Evolutionary conservation across 2,797 vertebrate genomes (phyloP).

Genomic region (Remorina albescens): DNA sequence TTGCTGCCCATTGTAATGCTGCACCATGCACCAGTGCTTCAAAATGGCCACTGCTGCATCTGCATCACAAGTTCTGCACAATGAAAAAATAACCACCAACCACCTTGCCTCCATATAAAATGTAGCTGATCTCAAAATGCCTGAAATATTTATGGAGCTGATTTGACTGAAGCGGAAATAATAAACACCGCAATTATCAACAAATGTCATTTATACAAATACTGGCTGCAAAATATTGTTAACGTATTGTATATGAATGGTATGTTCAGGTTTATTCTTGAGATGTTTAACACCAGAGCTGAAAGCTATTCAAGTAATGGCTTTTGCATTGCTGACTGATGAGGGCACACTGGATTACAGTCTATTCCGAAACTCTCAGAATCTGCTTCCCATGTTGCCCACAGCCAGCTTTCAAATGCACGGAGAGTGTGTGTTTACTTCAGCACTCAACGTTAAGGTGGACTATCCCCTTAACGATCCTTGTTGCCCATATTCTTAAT

Average conservation of each 20-base stretch:
- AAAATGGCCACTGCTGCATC: slow-evolving; percentile 75
- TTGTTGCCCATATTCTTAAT: not conserved
- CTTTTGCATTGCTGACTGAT: not conserved
- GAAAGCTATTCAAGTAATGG: not conserved
- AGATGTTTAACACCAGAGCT: not conserved
- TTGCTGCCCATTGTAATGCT: slow-evolving; percentile 79
- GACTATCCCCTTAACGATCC: not conserved
- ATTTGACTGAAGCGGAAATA: slow-evolving; percentile 1
- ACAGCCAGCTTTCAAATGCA: not conserved
- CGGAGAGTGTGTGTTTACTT: not conserved
- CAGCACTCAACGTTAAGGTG: not conserved
- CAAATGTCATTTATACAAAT: not conserved
- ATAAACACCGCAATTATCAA: slow-evolving; percentile 1
- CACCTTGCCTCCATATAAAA: slow-evolving; percentile 12
- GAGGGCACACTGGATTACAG: not conserved
- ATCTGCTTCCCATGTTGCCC: not conserved
- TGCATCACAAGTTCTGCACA: slow-evolving; percentile 59
- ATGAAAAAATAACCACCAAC: slow-evolving; percentile 35
- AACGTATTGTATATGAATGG: not conserved
- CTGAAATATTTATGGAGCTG: slow-evolving; percentile 11
- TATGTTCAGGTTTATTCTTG: not conserved
- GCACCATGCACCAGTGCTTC: slow-evolving; percentile 72
- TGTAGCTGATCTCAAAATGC: slow-evolving; percentile 17
- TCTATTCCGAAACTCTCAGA: slow-evolving; percentile 13
- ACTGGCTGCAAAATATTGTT: slow-evolving; percentile 1